Base-by-base conservation (phyloP, 2,113 vertebrate species). In the Coregonus clupeaformis region DNA sequence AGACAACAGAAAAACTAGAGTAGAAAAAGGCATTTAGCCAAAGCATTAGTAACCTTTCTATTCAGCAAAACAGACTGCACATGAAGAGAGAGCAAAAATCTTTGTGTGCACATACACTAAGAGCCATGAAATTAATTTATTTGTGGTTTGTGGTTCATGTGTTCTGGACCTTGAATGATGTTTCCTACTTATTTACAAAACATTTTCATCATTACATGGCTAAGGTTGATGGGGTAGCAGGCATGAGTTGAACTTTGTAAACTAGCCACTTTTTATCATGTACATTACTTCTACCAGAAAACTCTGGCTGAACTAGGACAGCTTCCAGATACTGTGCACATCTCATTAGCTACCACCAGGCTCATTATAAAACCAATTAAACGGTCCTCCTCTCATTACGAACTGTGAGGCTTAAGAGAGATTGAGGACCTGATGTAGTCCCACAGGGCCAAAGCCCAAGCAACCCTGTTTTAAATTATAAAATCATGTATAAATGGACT, bases 341-440 rank as follows among this genome's bases (percentile, higher is more conserved):
- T 84, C 76, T 84, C 80, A 83, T 62, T 6, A 6, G 65, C 77
- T 84, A 80, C 71, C 79, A 81, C 82, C 82, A 81, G 72, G 27
- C 81, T 88, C 87, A 88, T 91, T 90, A 90, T 90, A 88, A 90
- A 90, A 87, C 83, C 81, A 89, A 89, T 91, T 90, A 90, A 90
- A 88, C 71, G 70, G 14, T 66, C 80, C 80, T 87, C 75, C 64
- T 85, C 83, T 87, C 85, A 87, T 91, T 85, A 85, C 77, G 71
- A 78, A 85, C 88, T 68, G 73, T 70, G 77, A 72, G 84, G 79
- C 82, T 88, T 84, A 81, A 75, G 74, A 77, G 82, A 84, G 85
- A 86, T 84, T 77, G 84, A 84, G 84, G 83, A 90, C 85, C 83
- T 85, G 85, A 85, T 80, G 81, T 84, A 57, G 25, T 82, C 89